Evolutionary conservation across 2,797 vertebrate genomes (phyloP).

Genomic region (Myotis daubentonii): DNA sequence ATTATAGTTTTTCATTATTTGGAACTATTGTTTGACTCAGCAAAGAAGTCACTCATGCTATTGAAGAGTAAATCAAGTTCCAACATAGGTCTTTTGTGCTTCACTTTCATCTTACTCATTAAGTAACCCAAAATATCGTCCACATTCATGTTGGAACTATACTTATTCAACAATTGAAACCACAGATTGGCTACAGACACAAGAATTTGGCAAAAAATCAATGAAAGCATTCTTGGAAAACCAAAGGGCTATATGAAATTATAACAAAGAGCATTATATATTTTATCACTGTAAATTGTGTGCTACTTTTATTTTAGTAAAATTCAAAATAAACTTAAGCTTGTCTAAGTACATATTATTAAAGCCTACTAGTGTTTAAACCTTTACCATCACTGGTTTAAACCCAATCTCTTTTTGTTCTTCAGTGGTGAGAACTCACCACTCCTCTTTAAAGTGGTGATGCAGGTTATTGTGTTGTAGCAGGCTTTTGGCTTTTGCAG

Average conservation of each 20-base stretch:
- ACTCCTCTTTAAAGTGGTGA: neutral
- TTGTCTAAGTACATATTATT: neutral
- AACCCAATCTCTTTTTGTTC: neutral
- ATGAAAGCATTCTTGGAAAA: neutral
- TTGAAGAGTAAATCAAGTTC: neutral
- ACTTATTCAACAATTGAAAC: neutral
- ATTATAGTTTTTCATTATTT: neutral
- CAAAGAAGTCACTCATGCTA: neutral
- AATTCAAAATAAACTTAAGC: neutral
- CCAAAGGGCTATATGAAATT: neutral
- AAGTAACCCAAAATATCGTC: neutral
- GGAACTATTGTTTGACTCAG: neutral
- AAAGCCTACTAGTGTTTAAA: neutral
- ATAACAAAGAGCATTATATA: neutral
- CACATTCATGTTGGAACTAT: neutral
- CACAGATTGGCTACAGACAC: neutral
- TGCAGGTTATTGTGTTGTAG: neutral
- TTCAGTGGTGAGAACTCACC: neutral
- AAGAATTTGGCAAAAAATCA: neutral
- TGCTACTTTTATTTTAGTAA: slow-evolving; percentile 1
- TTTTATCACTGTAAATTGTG: neutral
- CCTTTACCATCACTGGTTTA: neutral
- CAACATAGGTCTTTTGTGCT: neutral
- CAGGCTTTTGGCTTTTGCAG: neutral
- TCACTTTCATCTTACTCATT: neutral